A percentile compares a stretch with the other conserved stretches of the same genome.
These are phyloP conservation scores for Watsonalla cultraria DNA, from an alignment of 2,888 invertebrate genomes.

Conservation along the genomic window DNA sequence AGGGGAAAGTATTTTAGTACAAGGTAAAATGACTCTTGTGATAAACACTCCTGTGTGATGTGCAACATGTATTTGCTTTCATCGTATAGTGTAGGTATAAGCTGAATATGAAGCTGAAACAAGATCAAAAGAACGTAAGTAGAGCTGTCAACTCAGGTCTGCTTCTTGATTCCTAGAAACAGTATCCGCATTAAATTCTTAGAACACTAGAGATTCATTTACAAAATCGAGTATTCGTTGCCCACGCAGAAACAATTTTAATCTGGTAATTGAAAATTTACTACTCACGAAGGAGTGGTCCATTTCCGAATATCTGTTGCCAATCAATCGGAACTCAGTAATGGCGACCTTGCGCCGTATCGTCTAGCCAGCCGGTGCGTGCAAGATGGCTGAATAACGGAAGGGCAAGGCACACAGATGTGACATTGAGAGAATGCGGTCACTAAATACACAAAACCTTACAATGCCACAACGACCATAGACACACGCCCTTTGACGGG, in stretches of 20 bases:
- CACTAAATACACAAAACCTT: slow-evolving; percentile 32
- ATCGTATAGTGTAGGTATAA: too few relatives aligned
- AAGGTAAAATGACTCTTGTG: not conserved
- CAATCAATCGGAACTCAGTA: slow-evolving; percentile 1
- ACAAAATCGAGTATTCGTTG: too few relatives aligned
- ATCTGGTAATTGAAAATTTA: too few relatives aligned
- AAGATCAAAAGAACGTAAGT: too few relatives aligned
- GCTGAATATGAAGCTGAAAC: too few relatives aligned
- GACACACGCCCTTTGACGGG: slow-evolving; percentile 1
- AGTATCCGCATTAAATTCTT: too few relatives aligned
- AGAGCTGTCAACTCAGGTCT: too few relatives aligned
- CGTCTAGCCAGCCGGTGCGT: slow-evolving; percentile 21
- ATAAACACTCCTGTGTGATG: not conserved
- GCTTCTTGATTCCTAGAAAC: too few relatives aligned
- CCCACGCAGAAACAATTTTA: too few relatives aligned
- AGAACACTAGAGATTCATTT: too few relatives aligned
- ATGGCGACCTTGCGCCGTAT: slow-evolving; percentile 25
- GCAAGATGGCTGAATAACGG: slow-evolving; percentile 29
- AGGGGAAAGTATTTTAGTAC: slow-evolving; percentile 2
- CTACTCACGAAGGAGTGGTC: not conserved
- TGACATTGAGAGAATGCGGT: slow-evolving; percentile 43
- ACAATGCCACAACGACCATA: slow-evolving; percentile 18
- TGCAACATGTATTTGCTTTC: not conserved
- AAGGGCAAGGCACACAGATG: slow-evolving; percentile 35
- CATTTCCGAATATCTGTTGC: not conserved